These are phyloP conservation scores for Plusia festucae DNA, from an alignment of 2,888 invertebrate genomes.

Conservation along the genomic window DNA sequence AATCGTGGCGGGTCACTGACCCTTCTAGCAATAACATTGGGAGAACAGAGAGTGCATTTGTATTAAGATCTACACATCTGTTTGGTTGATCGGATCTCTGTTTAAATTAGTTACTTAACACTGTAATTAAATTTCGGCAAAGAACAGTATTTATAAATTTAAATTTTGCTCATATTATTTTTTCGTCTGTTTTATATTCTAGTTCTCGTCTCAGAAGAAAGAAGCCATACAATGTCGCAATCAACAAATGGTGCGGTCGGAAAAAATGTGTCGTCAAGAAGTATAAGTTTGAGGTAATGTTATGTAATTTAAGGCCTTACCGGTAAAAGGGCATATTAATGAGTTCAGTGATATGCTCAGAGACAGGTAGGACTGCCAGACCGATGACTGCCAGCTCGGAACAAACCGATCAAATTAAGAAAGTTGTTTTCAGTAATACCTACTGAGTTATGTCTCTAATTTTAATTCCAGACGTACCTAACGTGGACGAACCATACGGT, in stretches of 20 bases:
- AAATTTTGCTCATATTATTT: too few species aligned
- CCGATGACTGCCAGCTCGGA: too few species aligned
- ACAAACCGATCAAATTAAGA: too few species aligned
- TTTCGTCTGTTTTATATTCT: background rate
- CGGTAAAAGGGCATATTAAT: too few species aligned
- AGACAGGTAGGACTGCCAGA: too few species aligned
- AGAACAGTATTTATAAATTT: background rate
- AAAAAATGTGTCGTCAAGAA: conserved; percentile 69
- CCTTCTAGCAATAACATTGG: background rate
- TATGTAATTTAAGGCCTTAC: too few species aligned
- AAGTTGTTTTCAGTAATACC: background rate
- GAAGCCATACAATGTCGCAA: conserved; percentile 56
- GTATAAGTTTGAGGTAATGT: conserved; percentile 70
- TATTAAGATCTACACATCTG: background rate
- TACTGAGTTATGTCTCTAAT: conserved; percentile 6
- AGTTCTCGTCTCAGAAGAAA: conserved; percentile 56
- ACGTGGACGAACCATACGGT: conserved; percentile 69
- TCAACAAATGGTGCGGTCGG: conserved; percentile 71
- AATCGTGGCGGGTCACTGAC: background rate
- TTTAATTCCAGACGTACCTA: conserved; percentile 70
- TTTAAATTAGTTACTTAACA: too few species aligned
- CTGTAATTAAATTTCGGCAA: background rate
- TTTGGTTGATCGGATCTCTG: background rate
- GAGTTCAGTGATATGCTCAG: too few species aligned
- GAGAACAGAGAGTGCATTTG: background rate